Evolutionary conservation across 2,888 invertebrate genomes (phyloP), one percentile per base, ranked within the genome.

Genomic region (Nectonema munidae): DNA sequence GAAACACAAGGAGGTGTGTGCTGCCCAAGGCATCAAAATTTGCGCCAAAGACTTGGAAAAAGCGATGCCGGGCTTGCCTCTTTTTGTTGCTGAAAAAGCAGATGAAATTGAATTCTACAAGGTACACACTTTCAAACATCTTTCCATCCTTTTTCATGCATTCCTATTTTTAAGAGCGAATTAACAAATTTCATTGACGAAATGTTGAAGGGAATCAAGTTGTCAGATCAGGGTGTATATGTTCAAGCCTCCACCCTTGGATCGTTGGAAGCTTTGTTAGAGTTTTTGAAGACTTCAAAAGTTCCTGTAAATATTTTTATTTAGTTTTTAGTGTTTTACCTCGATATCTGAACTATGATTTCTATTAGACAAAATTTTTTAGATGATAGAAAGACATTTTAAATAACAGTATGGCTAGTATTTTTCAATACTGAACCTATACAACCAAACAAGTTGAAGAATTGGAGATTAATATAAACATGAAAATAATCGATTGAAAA

Each of bases 211-310:
- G 71, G 73, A 20, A 86, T 99, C 50, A 81, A 77, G 54, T 46
- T 81, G 45, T 67, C 71, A 25, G 75, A 74, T 46, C 65, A 75
- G 43, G 95, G 95, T 32, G 95, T 95, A 30, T 86, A 77, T 57
- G 95, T 95, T n/a, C 89, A 95, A 52, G 89, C 95, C 0, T 89
- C 86, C 2, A 99, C 95, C n/a, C 64, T 99, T 3, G 95, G 95
- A 4, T 95, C 95, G 0, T 61, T 99, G 6, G 95, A 99, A 56
- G 95, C 95, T 0, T 59, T 99, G 39, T 61, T 86, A 3, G 81
- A 83, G 53, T 89, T 83, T 59, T 64, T 89, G 39, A 67, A 67
- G 47, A 66, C 69, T 39, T 79, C 77, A 45, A 75, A 75, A 59
- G 83, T 86, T 55, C 83, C 86, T 52, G 76, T 77, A 53, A 68